phyloP scores from a whole-genome alignment of 2,888 invertebrate genomes.

The Macropis europaea region DNA sequence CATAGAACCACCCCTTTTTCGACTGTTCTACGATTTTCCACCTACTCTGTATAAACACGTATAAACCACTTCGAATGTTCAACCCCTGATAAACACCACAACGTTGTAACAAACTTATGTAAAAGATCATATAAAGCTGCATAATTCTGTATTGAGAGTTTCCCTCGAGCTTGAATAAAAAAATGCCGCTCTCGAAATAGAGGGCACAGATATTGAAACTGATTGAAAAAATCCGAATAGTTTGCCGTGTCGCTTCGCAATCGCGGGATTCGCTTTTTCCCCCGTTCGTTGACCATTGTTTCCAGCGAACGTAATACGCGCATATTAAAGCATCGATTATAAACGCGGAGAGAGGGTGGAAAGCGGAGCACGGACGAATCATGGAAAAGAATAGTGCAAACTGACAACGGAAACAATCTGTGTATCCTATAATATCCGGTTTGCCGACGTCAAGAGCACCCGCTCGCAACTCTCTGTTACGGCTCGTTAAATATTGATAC shows the following conservation, averaged over 20 bases:
- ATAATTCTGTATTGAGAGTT: too few relatives aligned
- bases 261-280: not conserved
- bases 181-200: too few relatives aligned
- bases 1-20: too few relatives aligned
- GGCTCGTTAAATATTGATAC: conserved; percentile 50
- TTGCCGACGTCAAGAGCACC: conserved; percentile 23
- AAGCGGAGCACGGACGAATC: not conserved
- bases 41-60: too few relatives aligned
- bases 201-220: too few relatives aligned
- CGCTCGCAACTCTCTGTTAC: conserved; percentile 15
- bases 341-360: not conserved
- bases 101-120: too few relatives aligned
- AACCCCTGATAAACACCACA: too few relatives aligned
- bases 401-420: conserved; percentile 35
- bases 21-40: too few relatives aligned
- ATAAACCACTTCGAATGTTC: too few relatives aligned
- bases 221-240: too few relatives aligned
- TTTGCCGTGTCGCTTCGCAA: conserved; percentile 16
- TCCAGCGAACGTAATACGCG: not conserved
- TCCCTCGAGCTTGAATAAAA: too few relatives aligned
- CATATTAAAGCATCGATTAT: conserved; percentile 22
- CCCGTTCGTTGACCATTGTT: conserved; percentile 7
- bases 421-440: conserved; percentile 40
- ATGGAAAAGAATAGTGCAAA: conserved; percentile 11
- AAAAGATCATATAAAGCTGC: too few relatives aligned